Percentiles rank a stretch among this genome's conserved stretches.
These are phyloP conservation scores for Passer montanus DNA, from an alignment of 2,113 vertebrate species.

Conservation along the genomic window DNA sequence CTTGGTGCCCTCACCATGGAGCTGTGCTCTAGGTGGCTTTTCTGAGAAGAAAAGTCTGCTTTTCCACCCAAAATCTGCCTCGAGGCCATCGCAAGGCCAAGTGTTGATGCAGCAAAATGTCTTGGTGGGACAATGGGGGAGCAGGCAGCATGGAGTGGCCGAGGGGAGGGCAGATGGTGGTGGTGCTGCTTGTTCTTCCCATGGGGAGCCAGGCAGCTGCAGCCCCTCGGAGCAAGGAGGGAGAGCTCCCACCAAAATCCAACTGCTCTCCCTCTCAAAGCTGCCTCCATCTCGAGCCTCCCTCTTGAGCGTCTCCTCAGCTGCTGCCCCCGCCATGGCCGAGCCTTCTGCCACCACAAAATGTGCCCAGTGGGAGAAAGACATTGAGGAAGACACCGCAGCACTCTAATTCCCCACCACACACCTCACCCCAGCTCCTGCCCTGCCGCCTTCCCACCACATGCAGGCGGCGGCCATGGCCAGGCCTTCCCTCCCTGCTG, in stretches of 20 bases:
- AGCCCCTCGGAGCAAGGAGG: rapidly evolving
- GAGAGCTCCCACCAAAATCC: background rate
- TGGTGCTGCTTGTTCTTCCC: rapidly evolving
- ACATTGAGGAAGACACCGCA: background rate
- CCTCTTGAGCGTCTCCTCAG: background rate
- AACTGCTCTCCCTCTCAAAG: background rate
- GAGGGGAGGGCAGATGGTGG: background rate
- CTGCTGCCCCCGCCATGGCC: rapidly evolving
- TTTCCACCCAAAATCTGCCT: background rate
- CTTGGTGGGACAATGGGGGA: background rate
- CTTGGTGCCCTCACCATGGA: rapidly evolving
- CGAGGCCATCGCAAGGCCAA: background rate
- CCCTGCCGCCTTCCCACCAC: background rate
- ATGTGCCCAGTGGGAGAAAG: rapidly evolving
- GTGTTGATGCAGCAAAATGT: background rate
- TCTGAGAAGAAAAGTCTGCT: background rate
- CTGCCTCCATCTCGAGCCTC: background rate
- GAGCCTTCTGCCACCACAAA: rapidly evolving
- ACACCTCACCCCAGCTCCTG: background rate
- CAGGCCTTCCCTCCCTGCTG: background rate
- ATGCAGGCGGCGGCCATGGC: rapidly evolving
- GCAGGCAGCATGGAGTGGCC: background rate
- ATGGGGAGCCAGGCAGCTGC: rapidly evolving
- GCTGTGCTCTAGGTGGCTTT: background rate
- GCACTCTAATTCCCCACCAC: too few species aligned